These are phyloP conservation scores for Diarsia brunnea DNA, from an alignment of 2,888 invertebrate genomes.

Conservation along the genomic window DNA sequence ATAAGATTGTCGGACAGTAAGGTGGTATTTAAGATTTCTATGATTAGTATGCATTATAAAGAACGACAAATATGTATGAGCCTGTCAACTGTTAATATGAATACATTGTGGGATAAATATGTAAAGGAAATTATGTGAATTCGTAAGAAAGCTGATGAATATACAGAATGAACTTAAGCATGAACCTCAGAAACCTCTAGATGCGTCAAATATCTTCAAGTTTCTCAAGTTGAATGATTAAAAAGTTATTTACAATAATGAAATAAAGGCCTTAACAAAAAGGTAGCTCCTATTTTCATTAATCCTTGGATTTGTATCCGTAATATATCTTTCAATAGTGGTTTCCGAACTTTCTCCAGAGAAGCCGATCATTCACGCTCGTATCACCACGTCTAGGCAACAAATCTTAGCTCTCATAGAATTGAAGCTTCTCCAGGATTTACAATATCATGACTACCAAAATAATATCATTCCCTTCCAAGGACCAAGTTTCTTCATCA, in stretches of 20 bases:
- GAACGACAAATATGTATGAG: slow-evolving; percentile 56
- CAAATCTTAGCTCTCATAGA: not conserved
- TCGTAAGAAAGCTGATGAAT: slow-evolving; percentile 42
- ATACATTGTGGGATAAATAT: slow-evolving; percentile 51
- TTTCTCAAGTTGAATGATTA: not conserved
- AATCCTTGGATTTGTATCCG: not conserved
- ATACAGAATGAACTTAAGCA: slow-evolving; percentile 4
- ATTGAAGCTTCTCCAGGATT: not conserved
- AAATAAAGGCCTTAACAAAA: not conserved
- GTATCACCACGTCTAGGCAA: not conserved
- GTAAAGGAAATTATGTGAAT: slow-evolving; percentile 49
- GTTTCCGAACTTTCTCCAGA: not conserved
- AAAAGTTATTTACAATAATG: not conserved
- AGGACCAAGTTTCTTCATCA: slow-evolving; percentile 45
- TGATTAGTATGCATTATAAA: slow-evolving; percentile 43
- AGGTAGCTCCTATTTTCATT: not conserved
- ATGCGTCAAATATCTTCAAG: not conserved
- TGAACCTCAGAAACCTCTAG: slow-evolving; percentile 5
- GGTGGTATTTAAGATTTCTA: slow-evolving; percentile 32
- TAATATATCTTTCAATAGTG: not conserved
- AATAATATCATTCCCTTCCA: slow-evolving; percentile 3
- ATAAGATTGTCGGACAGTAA: slow-evolving; percentile 2
- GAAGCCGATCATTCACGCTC: too few species aligned
- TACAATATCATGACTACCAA: not conserved
- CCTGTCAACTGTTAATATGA: slow-evolving; percentile 50